These are phyloP conservation scores for Micromussa lordhowensis DNA, from an alignment of 92 coral and sea anemone species.

Conservation along the genomic window DNA sequence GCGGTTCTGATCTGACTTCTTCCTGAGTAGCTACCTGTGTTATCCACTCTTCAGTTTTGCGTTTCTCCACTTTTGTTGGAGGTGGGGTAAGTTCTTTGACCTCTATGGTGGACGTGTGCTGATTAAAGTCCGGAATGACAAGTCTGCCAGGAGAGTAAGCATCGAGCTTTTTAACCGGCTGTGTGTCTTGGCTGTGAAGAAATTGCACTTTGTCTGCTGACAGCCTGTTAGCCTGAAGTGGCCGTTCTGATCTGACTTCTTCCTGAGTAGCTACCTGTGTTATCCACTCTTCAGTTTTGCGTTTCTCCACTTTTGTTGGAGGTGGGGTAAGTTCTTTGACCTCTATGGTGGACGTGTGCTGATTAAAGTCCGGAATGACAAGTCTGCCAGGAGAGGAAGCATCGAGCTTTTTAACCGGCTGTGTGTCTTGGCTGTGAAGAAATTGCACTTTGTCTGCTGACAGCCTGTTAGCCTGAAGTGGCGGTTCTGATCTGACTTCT, in stretches of 20 bases:
- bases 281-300: constrained; percentile 2
- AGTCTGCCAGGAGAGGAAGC: background rate
- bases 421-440: background rate
- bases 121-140: too few relatives aligned
- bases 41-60: background rate
- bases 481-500: background rate
- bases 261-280: background rate
- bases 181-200: background rate
- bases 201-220: background rate
- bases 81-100: background rate
- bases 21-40: background rate
- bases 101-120: too few relatives aligned
- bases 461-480: background rate
- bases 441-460: background rate
- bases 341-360: background rate
- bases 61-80: background rate
- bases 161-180: background rate
- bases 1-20: background rate
- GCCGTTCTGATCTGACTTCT: constrained; percentile 6
- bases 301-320: background rate
- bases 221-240: constrained; percentile 4
- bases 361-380: constrained; percentile 3
- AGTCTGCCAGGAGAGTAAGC: background rate
- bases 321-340: background rate
- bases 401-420: background rate